Conservation (phyloP, 2,888 invertebrate genomes). For the Rhaphigaster nebulosa region DNA sequence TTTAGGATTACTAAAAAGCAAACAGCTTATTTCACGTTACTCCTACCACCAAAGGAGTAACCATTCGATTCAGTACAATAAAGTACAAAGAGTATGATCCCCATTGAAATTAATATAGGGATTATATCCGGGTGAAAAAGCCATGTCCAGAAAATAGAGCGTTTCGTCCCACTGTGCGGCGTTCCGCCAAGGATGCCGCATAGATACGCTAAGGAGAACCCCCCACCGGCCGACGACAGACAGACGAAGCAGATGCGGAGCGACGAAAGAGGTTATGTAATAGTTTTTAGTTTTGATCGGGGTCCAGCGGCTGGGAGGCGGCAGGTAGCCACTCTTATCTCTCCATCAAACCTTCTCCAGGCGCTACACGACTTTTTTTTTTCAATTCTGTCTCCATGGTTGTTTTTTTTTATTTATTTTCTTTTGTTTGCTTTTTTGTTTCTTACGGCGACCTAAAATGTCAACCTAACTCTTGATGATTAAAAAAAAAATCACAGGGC, state of each 20-base stretch:
- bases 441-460: slow-evolving; percentile 54
- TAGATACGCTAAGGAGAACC: not conserved
- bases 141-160: no score
- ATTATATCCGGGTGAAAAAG: no score
- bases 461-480: slow-evolving; percentile 45
- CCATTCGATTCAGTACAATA: no score
- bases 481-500: slow-evolving; percentile 41
- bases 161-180: no score
- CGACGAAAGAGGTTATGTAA: slow-evolving; percentile 49
- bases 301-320: slow-evolving; percentile 23
- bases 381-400: slow-evolving; percentile 46
- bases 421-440: slow-evolving; percentile 42
- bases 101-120: no score
- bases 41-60: no score
- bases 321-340: slow-evolving; percentile 23
- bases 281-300: slow-evolving; percentile 42
- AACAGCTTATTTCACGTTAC: no score
- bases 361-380: slow-evolving; percentile 43
- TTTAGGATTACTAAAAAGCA: no score
- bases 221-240: slow-evolving; percentile 19
- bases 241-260: not conserved
- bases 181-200: not conserved
- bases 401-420: not conserved
- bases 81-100: no score
- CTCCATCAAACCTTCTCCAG: slow-evolving; percentile 48